Conservation (phyloP, 2,888 invertebrate genomes). For the Lasioglossum oenotherae region DNA sequence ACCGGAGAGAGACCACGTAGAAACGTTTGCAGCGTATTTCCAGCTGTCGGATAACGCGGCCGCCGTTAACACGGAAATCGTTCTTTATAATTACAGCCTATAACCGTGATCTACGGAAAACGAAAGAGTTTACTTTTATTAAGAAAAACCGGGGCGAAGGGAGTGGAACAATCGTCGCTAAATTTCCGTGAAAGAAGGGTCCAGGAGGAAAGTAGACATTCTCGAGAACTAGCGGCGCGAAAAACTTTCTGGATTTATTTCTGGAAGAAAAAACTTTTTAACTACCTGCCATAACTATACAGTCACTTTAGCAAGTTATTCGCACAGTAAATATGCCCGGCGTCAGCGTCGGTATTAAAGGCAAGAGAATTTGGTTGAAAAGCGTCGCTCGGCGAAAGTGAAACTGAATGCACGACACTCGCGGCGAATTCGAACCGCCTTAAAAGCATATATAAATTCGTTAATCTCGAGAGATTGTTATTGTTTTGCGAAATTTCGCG, state of each 20-base stretch:
- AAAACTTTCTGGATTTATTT: conserved; percentile 58
- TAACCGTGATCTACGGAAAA: background rate
- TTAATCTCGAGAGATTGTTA: background rate
- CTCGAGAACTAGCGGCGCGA: conserved; percentile 31
- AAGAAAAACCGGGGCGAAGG: background rate
- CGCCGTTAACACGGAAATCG: background rate
- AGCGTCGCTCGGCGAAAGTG: conserved; percentile 33
- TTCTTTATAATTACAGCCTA: background rate
- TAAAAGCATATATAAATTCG: background rate
- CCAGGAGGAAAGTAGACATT: conserved; percentile 28
- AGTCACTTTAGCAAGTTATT: conserved; percentile 52
- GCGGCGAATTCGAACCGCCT: conserved; percentile 1
- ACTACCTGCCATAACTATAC: conserved; percentile 49
- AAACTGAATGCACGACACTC: conserved; percentile 34
- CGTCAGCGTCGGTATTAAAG: conserved; percentile 46
- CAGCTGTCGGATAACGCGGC: background rate
- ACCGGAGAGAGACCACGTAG: background rate
- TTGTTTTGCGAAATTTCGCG: background rate
- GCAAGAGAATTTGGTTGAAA: conserved; percentile 39
- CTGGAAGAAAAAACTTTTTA: conserved; percentile 51
- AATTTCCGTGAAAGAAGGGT: conserved; percentile 32
- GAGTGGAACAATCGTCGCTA: conserved; percentile 11
- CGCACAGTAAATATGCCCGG: conserved; percentile 43
- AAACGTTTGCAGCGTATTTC: background rate
- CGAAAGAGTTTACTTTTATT: conserved; percentile 5